Conservation (phyloP, 2,797 vertebrate genomes). For the Danio tinwini region DNA sequence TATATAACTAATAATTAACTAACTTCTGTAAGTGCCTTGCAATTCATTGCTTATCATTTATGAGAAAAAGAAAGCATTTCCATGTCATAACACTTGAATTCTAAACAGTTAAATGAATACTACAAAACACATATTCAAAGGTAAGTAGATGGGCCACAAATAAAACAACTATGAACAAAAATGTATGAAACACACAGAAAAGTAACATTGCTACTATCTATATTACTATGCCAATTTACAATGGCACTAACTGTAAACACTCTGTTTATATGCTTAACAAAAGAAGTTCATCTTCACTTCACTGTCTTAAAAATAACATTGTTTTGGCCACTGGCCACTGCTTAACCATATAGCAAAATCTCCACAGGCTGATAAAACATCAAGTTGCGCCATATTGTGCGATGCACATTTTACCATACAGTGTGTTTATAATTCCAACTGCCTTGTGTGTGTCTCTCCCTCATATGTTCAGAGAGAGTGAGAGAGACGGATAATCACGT, state of each 20-base stretch:
- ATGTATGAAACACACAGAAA: not conserved
- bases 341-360: not conserved
- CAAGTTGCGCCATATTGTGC: not conserved
- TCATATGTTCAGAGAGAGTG: constrained; percentile 38
- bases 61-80: too few relatives aligned
- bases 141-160: not conserved
- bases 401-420: constrained; percentile 39
- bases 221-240: not conserved
- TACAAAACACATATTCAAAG: not conserved
- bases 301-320: not conserved
- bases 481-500: constrained; percentile 65
- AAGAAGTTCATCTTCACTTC: not conserved
- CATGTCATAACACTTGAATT: not conserved
- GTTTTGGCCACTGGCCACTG: not conserved
- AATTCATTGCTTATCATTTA: too few relatives aligned
- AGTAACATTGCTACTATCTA: too few relatives aligned
- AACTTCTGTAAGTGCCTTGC: too few relatives aligned
- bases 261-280: not conserved
- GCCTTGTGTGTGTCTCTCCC: constrained; percentile 34
- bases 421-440: constrained; percentile 57
- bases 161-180: not conserved
- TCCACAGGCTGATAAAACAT: not conserved
- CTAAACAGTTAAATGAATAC: not conserved
- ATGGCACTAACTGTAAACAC: not conserved
- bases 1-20: too few relatives aligned